Base-by-base conservation (phyloP, 2,113 vertebrate genomes). In the Ondatra zibethicus region DNA sequence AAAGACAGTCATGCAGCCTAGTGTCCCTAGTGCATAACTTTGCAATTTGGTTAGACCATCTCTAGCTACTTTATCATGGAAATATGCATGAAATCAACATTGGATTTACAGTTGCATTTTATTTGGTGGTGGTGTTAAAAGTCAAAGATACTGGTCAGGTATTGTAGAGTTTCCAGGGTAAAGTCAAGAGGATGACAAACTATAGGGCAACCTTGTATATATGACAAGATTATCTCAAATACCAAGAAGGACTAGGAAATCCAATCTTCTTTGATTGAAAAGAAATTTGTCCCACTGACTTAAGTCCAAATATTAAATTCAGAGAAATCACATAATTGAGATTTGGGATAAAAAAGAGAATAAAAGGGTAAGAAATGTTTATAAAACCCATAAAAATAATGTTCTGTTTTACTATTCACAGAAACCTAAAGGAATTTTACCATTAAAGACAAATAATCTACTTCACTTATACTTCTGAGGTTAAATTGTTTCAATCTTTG, bases 281-380 rank as follows among this genome's bases (percentile, higher is more conserved):
- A 91, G 14, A 70, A 73, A 89, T 8, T 82, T 23, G 39, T 89
- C 1, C 9, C 7, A 45, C 3, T 68, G n/a, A 45, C 27, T 36
- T 68, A 87, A 52, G 7, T 1, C 1, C 33, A 95, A 63, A 11
- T 73, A 7, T 50, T 42, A 47, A 68, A 58, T 58, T 63, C 2
- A 91, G 66, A 72, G 33, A 94, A 80, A 80, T 88, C 4, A 31
- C n/a, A 13, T 81, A 76, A 66, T 33, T 81, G 11, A 9, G 4
- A n/a, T 16, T 13, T 1, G 21, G 12, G 11, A 47, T 25, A 4
- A 8, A 50, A 45, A 1, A 50, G 17, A n/a, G 4, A 63, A 7
- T 1, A n/a, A 78, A 95, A 94, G 8, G 1, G 1, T 14, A 76
- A 27, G 1, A 89, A 66, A 85, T 1, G 0, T 52, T 86, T 76